phyloP scores from a whole-genome alignment of 2,888 invertebrate genomes.

The Netelia virgata region DNA sequence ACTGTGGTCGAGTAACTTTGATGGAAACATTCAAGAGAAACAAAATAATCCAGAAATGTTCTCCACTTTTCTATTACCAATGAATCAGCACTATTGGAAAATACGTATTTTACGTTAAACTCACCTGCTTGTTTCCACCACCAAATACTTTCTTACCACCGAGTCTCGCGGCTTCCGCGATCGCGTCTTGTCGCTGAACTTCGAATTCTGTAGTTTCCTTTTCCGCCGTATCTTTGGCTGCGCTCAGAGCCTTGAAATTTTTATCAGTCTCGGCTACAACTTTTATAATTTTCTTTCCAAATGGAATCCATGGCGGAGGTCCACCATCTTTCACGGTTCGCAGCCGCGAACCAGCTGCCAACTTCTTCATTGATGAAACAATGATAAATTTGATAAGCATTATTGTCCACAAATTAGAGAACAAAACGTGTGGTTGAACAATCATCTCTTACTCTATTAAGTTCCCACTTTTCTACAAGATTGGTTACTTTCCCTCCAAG shows the following conservation, averaged over 20 bases:
- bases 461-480: slow-evolving; percentile 95
- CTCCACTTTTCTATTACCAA: neutral
- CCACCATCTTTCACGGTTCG: slow-evolving; percentile 90
- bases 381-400: slow-evolving; percentile 7
- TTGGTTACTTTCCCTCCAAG: slow-evolving; percentile 94
- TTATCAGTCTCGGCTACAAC: slow-evolving; percentile 87
- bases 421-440: neutral
- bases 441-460: slow-evolving; percentile 85
- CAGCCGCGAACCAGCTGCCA: slow-evolving; percentile 84
- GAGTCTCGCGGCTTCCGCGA: slow-evolving; percentile 93
- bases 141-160: slow-evolving; percentile 87
- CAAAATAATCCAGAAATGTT: neutral
- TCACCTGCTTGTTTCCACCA: slow-evolving; percentile 85
- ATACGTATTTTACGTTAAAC: slow-evolving; percentile 1
- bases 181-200: slow-evolving; percentile 94
- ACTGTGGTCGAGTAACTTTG: slow-evolving; percentile 90
- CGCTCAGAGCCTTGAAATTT: slow-evolving; percentile 90
- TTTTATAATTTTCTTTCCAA: slow-evolving; percentile 91
- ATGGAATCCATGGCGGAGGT: slow-evolving; percentile 96
- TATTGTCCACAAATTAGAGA: neutral
- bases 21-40: slow-evolving; percentile 20
- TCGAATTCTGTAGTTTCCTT: slow-evolving; percentile 94
- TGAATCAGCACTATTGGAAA: neutral
- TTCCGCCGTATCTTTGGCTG: slow-evolving; percentile 86
- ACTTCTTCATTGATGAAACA: slow-evolving; percentile 77